phyloP scores from a whole-genome alignment of 92 coral and sea anemone species.

The Pocillopora meandrina region DNA sequence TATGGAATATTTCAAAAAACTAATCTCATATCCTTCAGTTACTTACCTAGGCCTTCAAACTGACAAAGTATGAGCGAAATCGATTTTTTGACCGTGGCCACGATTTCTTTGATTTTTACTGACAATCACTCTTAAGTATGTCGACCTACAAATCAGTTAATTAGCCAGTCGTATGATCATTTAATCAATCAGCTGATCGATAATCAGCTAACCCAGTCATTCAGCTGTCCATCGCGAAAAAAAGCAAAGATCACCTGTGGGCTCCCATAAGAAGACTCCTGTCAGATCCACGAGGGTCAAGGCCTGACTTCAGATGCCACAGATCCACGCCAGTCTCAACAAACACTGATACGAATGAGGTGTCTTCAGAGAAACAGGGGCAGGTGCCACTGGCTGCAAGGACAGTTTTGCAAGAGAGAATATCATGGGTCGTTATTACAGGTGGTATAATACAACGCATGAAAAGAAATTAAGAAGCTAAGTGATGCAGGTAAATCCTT shows the following conservation, averaged over 20 bases:
- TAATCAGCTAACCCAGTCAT: not conserved
- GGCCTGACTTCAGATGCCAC: conserved; percentile 55
- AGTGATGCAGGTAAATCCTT: too few species aligned
- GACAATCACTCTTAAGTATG: too few species aligned
- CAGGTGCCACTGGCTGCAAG: conserved; percentile 15
- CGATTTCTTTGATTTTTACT: too few species aligned
- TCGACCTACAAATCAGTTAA: not conserved
- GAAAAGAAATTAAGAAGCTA: too few species aligned
- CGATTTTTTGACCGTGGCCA: too few species aligned
- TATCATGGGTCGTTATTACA: too few species aligned
- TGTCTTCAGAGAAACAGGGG: conserved; percentile 54
- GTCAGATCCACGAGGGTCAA: conserved; percentile 40
- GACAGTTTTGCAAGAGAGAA: not conserved
- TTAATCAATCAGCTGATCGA: not conserved
- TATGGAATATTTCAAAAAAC: too few species aligned
- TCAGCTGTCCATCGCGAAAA: not conserved
- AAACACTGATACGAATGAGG: conserved; percentile 35
- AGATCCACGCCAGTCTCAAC: conserved; percentile 42
- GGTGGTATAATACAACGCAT: too few species aligned
- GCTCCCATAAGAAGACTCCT: conserved; percentile 37
- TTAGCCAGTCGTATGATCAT: not conserved
- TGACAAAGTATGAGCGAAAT: too few species aligned
- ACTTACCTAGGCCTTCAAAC: too few species aligned
- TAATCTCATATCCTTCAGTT: too few species aligned
- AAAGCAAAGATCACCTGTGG: conserved; percentile 18